Conservation (phyloP, 2,113 vertebrate species). For the Oriolus oriolus region DNA sequence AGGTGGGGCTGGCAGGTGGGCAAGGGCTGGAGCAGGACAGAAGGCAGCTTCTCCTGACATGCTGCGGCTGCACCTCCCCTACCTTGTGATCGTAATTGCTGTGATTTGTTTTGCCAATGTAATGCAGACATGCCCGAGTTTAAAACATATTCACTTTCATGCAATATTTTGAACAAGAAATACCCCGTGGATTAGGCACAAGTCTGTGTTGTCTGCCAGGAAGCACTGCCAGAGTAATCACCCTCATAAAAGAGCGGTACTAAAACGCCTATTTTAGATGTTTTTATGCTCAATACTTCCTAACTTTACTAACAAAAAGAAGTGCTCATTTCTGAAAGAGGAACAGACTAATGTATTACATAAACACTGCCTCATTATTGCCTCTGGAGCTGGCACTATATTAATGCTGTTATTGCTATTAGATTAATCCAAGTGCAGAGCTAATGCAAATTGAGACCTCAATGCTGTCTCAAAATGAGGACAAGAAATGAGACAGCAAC, state of each 20-base stretch:
- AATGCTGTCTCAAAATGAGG: slow-evolving; percentile 25
- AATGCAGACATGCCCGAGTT: slow-evolving; percentile 79
- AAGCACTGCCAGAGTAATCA: slow-evolving; percentile 20
- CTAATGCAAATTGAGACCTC: slow-evolving; percentile 30
- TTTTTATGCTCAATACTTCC: not conserved
- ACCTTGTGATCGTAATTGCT: slow-evolving; percentile 36
- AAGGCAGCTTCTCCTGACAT: not conserved
- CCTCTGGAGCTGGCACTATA: not conserved
- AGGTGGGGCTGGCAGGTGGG: not conserved
- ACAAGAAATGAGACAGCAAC: not conserved
- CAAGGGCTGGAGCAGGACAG: not conserved
- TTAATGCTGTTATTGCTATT: not conserved
- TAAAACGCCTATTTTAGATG: not conserved
- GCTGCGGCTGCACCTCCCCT: not conserved
- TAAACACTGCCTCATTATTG: not conserved
- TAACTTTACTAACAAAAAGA: not conserved
- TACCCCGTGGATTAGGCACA: slow-evolving; percentile 81
- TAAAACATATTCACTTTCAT: slow-evolving; percentile 72
- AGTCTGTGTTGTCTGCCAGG: slow-evolving; percentile 68
- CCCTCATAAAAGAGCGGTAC: not conserved
- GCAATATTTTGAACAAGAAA: slow-evolving; percentile 73
- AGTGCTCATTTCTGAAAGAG: not conserved
- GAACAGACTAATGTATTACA: not conserved
- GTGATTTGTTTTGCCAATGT: slow-evolving; percentile 80
- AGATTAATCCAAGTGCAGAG: slow-evolving; percentile 30